phyloP scores from a whole-genome alignment of 2,797 vertebrate species.

The Kryptopterus vitreolus region DNA sequence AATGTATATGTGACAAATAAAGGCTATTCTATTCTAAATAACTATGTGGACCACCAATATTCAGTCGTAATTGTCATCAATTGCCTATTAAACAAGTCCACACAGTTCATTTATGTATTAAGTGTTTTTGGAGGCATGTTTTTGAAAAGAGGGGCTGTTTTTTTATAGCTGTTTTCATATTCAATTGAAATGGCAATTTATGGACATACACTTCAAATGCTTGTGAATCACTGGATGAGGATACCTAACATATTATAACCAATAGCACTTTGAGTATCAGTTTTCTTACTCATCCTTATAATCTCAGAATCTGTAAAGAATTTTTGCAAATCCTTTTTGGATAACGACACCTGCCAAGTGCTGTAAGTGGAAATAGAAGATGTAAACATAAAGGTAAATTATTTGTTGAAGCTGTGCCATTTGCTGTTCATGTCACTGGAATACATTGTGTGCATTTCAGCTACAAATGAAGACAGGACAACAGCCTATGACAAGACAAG shows the following conservation, averaged over 20 bases:
- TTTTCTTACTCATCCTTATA: background rate
- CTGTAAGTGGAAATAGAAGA: background rate
- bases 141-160: background rate
- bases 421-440: background rate
- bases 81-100: background rate
- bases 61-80: background rate
- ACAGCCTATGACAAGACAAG: constrained; percentile 29
- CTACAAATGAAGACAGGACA: constrained; percentile 15
- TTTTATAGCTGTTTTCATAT: background rate
- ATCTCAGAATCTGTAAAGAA: background rate
- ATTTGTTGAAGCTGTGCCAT: background rate
- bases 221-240: too few relatives aligned
- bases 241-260: background rate
- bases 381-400: background rate
- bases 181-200: background rate
- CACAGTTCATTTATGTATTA: background rate
- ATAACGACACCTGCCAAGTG: background rate
- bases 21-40: too few relatives aligned
- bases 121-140: background rate
- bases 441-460: background rate
- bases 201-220: background rate
- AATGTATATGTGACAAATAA: too few relatives aligned
- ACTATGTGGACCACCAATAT: background rate
- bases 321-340: background rate
- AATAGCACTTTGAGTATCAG: background rate